Conservation (phyloP, 1,140 invertebrate genomes). For the Pseudomyrmex flavicornis region DNA sequence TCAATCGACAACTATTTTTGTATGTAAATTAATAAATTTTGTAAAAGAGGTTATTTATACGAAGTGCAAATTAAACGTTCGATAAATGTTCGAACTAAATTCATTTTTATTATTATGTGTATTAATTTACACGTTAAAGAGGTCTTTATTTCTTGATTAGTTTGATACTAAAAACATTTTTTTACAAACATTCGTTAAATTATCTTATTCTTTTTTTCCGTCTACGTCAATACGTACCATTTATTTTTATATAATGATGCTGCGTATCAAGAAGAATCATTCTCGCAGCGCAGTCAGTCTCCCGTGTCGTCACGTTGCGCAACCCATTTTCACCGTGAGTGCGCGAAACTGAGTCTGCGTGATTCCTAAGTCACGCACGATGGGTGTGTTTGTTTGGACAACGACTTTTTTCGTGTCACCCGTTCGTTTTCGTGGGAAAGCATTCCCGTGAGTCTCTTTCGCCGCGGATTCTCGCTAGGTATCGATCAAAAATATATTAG, state of each 20-base stretch:
- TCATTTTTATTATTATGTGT: too few species aligned
- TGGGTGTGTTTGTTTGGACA: constrained; percentile 85
- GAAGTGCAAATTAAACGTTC: neutral
- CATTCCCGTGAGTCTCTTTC: constrained; percentile 65
- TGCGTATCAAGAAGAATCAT: constrained; percentile 14
- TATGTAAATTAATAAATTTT: too few species aligned
- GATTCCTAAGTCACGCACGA: constrained; percentile 68
- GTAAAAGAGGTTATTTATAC: neutral
- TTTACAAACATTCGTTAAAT: neutral
- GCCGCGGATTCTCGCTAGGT: constrained; percentile 61
- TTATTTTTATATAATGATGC: neutral
- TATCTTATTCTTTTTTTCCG: neutral
- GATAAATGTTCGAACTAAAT: too few species aligned
- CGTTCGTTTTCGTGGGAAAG: constrained; percentile 81
- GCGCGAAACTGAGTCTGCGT: constrained; percentile 48
- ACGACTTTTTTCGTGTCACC: constrained; percentile 79
- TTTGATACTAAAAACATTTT: neutral
- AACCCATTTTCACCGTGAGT: constrained; percentile 65
- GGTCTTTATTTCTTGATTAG: neutral
- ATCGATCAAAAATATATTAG: constrained; percentile 86
- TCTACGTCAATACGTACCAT: neutral
- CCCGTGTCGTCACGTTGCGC: constrained; percentile 24
- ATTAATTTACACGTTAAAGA: too few species aligned
- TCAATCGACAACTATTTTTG: too few species aligned
- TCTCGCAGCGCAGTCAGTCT: neutral